Evolutionary conservation across 2,797 vertebrate species (phyloP), one percentile per base, ranked within the genome.

Genomic region (Alectoris magna): DNA sequence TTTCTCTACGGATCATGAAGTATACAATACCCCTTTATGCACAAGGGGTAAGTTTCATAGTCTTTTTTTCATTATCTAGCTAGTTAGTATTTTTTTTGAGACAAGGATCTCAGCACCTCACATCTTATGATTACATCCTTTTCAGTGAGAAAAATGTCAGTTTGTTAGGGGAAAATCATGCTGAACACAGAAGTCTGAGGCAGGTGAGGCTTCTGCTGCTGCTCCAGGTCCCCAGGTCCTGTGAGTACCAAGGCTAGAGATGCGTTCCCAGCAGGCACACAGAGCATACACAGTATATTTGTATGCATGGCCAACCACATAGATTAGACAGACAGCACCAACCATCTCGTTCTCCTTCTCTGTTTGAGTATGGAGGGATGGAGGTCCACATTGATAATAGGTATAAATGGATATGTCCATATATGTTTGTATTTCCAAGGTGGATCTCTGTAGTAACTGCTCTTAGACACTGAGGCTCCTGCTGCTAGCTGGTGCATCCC

Each of bases 61-160:
- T 77, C 4, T 31, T 38, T 64, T 24, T 73, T 73, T 21, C n/a
- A 41, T 26, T 29, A 10, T 69, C 43, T 70, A 10, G 43, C 63
- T 91, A 81, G 18, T 70, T 90, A 26, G 24, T 7, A 4, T 76
- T 91, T 91, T 91, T 91, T 68, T 55, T 62, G 24, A 83, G 22
- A 62, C 2, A 1, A 75, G 11, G 8, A 58, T 84, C 39, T 79
- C 70, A n/a, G 18, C 53, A 16, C 22, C 19, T 69, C 31, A 22
- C 16, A 1, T 63, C 7, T 64, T 79, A 22, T n/a, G 44, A 3
- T 18, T 82, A 7, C 6, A 22, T 6, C 73, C 14, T 75, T 81
- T 88, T 90, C 56, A 63, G 51, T 59, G 41, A 29, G 19, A 73
- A 31, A 41, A 18, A 38, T 24, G 36, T 63, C 19, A 17, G 26